phyloP scores from a whole-genome alignment of 1,140 invertebrate species.

The Triops longicaudatus region DNA sequence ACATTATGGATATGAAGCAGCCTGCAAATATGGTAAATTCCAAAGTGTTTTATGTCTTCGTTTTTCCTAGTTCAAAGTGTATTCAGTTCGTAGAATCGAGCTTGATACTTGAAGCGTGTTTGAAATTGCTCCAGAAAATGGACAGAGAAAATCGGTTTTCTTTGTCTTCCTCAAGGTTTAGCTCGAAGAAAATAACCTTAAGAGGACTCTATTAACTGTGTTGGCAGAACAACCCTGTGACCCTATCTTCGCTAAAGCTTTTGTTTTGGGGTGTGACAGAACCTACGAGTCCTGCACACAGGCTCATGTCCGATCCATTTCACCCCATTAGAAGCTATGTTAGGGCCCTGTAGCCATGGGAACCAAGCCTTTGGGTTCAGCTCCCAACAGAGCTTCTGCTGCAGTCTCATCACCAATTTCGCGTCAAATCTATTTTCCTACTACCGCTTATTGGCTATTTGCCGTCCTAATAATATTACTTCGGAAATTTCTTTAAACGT shows the following conservation, averaged over 20 bases:
- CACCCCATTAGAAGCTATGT: slow-evolving; percentile 14
- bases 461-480: background rate
- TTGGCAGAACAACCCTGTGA: no score
- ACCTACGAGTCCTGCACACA: background rate
- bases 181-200: no score
- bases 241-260: no score
- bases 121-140: no score
- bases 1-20: slow-evolving; percentile 3
- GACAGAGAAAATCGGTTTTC: no score
- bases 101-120: no score
- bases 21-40: background rate
- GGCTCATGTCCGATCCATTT: slow-evolving; percentile 10
- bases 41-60: background rate
- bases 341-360: slow-evolving; percentile 9
- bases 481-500: background rate
- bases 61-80: no score
- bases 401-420: slow-evolving; percentile 7
- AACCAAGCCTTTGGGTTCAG: background rate
- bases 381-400: background rate
- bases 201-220: no score
- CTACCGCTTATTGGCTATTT: background rate
- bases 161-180: no score
- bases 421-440: background rate
- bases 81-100: no score
- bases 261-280: background rate